Conservation (phyloP, 2,797 vertebrate genomes). For the Presbytis comata region DNA sequence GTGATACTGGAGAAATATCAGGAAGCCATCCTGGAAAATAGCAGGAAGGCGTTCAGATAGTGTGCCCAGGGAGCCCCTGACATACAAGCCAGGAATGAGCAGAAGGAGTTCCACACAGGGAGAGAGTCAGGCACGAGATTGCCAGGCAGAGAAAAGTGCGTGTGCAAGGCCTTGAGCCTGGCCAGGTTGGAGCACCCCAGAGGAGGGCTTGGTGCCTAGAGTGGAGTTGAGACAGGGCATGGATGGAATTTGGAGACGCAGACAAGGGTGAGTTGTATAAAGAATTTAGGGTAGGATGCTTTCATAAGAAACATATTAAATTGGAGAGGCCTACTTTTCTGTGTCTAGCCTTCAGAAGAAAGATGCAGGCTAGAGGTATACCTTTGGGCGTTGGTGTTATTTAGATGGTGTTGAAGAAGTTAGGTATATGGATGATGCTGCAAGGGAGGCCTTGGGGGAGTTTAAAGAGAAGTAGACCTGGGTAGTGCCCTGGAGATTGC, state of each 20-base stretch:
- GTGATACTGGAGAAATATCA: background rate
- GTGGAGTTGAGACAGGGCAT: rapidly evolving
- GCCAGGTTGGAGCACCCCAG: background rate
- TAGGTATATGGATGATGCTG: background rate
- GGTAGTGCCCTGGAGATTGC: background rate
- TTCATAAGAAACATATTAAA: background rate
- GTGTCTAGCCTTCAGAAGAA: background rate
- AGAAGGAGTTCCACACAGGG: rapidly evolving
- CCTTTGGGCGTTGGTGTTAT: background rate
- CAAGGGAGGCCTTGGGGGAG: no score
- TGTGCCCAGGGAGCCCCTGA: no score
- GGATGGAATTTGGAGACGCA: background rate
- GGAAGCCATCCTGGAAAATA: rapidly evolving
- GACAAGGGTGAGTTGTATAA: rapidly evolving
- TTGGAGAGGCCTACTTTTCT: background rate
- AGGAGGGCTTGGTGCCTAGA: no score
- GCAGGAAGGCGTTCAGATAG: background rate
- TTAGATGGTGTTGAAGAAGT: background rate
- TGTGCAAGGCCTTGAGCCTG: background rate
- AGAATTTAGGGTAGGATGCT: background rate
- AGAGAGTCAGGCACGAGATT: background rate
- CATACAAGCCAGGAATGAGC: background rate
- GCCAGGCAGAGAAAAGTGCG: no score
- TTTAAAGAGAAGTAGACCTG: background rate
- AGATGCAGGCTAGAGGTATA: no score